Evolutionary conservation across 2,113 vertebrate genomes (phyloP).

Genomic region (Upupa epops): DNA sequence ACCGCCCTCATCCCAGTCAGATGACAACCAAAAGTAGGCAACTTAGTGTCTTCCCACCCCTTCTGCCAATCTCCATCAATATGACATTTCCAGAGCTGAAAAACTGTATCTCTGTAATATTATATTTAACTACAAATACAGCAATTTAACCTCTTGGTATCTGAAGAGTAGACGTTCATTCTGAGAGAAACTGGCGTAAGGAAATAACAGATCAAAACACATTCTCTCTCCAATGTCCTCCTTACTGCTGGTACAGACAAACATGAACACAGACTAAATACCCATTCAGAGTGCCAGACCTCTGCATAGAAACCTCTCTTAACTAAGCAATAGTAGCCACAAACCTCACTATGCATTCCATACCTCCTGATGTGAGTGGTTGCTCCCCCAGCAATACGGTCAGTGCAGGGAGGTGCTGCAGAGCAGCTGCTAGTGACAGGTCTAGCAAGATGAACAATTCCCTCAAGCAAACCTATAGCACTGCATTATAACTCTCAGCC

Average conservation of each 20-base stretch:
- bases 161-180: background rate
- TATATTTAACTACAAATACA: background rate
- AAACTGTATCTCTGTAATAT: background rate
- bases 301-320: background rate
- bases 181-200: background rate
- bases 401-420: background rate
- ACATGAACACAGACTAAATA: background rate
- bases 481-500: background rate
- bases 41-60: background rate
- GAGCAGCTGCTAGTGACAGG: background rate
- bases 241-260: background rate
- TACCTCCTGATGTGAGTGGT: fast-evolving
- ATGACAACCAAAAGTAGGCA: background rate
- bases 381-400: background rate
- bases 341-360: background rate
- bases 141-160: background rate
- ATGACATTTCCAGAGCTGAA: background rate
- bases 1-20: background rate
- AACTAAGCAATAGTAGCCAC: background rate
- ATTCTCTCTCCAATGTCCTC: background rate
- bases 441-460: background rate
- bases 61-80: background rate
- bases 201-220: conserved; percentile 1
- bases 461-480: background rate
- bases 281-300: background rate